These are phyloP conservation scores for Malurus splendens DNA, from an alignment of 2,797 vertebrate species.

Conservation along the genomic window DNA sequence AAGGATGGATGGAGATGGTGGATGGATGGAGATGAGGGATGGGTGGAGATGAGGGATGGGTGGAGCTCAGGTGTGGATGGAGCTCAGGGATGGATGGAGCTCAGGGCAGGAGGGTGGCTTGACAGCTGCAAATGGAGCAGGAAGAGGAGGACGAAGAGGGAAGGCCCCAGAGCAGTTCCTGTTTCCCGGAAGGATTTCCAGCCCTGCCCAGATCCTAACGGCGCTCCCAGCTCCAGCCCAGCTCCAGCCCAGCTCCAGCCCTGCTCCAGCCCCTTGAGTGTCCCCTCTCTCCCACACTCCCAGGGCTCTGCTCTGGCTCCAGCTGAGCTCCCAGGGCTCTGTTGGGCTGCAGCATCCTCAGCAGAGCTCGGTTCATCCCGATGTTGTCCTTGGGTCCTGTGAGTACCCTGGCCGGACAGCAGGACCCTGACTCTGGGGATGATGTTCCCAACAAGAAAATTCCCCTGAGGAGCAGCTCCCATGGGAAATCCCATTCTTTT, in stretches of 20 bases:
- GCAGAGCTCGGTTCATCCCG: accelerated
- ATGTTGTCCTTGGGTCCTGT: background rate
- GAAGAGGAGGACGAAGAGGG: background rate
- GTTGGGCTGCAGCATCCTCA: background rate
- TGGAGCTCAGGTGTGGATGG: accelerated
- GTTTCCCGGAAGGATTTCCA: accelerated
- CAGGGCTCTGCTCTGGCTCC: background rate
- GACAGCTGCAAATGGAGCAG: background rate
- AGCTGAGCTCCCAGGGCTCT: background rate
- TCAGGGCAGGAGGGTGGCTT: background rate
- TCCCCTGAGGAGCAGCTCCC: accelerated
- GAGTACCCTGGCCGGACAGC: background rate
- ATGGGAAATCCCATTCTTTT: accelerated
- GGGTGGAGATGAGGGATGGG: background rate
- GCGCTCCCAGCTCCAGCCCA: background rate
- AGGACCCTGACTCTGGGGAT: accelerated
- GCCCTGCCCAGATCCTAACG: accelerated
- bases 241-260: background rate
- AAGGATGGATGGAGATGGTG: accelerated
- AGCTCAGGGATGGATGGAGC: background rate
- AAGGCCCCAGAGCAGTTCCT: background rate
- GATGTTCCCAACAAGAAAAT: accelerated
- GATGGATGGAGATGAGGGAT: background rate
- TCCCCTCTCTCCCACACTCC: accelerated
- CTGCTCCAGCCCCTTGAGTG: accelerated